Base-by-base conservation (phyloP, 2,888 invertebrate species). In the Drosophila recens region DNA sequence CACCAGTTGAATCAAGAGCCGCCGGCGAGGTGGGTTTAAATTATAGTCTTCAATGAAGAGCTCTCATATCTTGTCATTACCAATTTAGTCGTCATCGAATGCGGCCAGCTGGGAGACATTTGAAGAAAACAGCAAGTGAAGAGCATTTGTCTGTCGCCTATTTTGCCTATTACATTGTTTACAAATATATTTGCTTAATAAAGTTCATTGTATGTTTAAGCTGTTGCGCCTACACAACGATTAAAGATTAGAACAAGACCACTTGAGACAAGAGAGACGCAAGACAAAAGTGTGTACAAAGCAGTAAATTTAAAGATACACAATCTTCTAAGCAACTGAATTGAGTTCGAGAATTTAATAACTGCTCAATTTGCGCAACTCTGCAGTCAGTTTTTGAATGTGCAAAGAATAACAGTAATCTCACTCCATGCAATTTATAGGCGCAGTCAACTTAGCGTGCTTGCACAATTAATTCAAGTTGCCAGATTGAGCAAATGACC, bases 101-200 rank as follows among this genome's bases (percentile, higher is more conserved):
- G 20, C 42, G 4, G 30, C 34, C 23, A 69, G 73, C 42, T 79
- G 80, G 79, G 52, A 65, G 53, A 79, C 59, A 30, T 65, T 42
- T 30, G 70, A 67, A 6, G 67, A 73, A 4, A 64, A 79, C n/a
- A 68, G 58, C 67, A 72, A 72, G 43, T 80, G 38, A 80, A 51
- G 13, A 20, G 40, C 0, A 36, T 58, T 66, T 54, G 15, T 9
- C 10, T 13, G 10, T 23, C 20, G 9, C 3, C 15, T 20, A 5
- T n/a, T 15, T 61, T 53, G 4, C 10, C 27, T 46, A 52, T 62
- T 51, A 23, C 17, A 61, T 23, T 53, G 56, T 70, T 54, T 53
- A 11, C 13, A 52, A 51, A 52, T 62, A 79, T 51, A 75, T 79
- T 72, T 78, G 23, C 51, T 48, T 79, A 79, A 63, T 78, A 75